Evolutionary conservation across 1,140 invertebrate species (phyloP).

Genomic region (Brachionus koreanus): DNA sequence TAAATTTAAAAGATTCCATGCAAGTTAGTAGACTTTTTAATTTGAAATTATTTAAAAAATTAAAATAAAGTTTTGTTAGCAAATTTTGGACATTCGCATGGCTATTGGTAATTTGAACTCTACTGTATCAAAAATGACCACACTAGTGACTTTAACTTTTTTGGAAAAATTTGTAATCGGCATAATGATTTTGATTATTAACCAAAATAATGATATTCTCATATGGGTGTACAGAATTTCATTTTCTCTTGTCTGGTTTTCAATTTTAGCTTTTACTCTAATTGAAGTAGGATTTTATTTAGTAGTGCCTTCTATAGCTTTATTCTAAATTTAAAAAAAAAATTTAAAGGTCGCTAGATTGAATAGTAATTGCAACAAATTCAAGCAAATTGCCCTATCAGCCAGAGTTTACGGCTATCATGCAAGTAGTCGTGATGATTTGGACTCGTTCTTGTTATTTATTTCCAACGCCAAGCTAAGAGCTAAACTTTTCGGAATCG

Average conservation of each 20-base stretch:
- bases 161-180: constrained; percentile 46
- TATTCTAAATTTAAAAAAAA: background rate
- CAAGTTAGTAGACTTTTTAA: constrained; percentile 50
- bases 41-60: background rate
- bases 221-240: constrained; percentile 53
- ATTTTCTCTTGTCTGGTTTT: constrained; percentile 51
- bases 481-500: constrained; percentile 57
- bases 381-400: constrained; percentile 56
- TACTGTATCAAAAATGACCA: constrained; percentile 38
- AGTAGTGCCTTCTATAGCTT: background rate
- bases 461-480: constrained; percentile 51
- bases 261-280: constrained; percentile 52
- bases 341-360: constrained; percentile 55
- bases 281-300: constrained; percentile 50
- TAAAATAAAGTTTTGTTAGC: constrained; percentile 1
- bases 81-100: constrained; percentile 37
- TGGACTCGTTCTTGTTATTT: constrained; percentile 58
- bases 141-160: constrained; percentile 16
- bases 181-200: constrained; percentile 52
- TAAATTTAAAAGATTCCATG: constrained; percentile 56
- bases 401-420: constrained; percentile 59
- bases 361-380: constrained; percentile 53
- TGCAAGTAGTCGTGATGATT: constrained; percentile 51
- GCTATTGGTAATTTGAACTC: constrained; percentile 37
- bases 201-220: constrained; percentile 48